Base-by-base conservation (phyloP, 2,113 vertebrate species). In the Sander vitreus region DNA sequence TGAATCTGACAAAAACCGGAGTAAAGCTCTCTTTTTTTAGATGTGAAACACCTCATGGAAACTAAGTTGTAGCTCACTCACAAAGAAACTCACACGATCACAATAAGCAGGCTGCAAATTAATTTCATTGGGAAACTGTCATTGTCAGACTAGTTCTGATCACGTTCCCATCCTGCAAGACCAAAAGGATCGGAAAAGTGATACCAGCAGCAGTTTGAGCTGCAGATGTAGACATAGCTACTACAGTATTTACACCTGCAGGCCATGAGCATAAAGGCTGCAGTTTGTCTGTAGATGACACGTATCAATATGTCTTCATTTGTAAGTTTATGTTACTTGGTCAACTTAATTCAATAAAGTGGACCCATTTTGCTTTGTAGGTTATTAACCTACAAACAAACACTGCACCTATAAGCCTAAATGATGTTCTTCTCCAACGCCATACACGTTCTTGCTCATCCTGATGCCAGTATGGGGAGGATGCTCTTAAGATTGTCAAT, bases 291-390 rank as follows among this genome's bases (percentile, higher is more conserved):
- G n/a, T 30, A 12, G 10, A 30, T 25, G 12, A 25, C 19, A 76
- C 19, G 73, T 13, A 18, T n/a, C 43, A 23, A 63, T 58, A 73
- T 67, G 18, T 71, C 14, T 70, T 51, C 33, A 78, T 59, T 36
- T 62, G 25, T 47, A 48, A 23, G 36, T 39, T 9, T 11, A 14
- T 16, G 13, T 25, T 43, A 54, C 27, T 57, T 13, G 51, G 65
- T 70, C 25, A 53, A 68, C 14, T 36, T 55, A 43, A n/a, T 54
- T 68, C 10, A 70, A 30, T 54, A 16, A 47, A 54, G 4, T 25
- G 9, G 5, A 39, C 6, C 68, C 12, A 45, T 9, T 39, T 57
- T 25, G 59, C 7, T 54, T 65, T 54, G 43, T 53, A 59, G 3
- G 3, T 36, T 47, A 27, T 53, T 39, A 73, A 50, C 4, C 21